Evolutionary conservation across 2,797 vertebrate genomes (phyloP), one percentile per base, ranked within the genome.

Genomic region (Paratrypauchen microcephalus): DNA sequence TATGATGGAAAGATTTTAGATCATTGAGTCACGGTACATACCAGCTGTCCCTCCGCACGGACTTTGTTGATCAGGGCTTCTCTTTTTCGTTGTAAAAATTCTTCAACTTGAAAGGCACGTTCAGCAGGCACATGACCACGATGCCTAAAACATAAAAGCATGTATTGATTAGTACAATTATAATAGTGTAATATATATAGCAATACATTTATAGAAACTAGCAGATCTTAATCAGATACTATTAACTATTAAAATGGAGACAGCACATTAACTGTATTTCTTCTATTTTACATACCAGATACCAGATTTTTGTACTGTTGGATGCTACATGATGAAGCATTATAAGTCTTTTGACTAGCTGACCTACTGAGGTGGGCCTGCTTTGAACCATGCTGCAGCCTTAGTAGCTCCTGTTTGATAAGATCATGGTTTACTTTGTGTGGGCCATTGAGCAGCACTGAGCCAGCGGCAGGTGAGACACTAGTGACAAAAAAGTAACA

Each of bases 51-150:
- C 86, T 98, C 96, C 0, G 96, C 98, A 55, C 97, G 95, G 23
- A 96, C 96, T 93, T 99, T 99, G 88, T 99, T 99, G 85, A 96
- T 92, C 94, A 96, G 92, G 47, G 98, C 98, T 92, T 99, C 97
- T 76, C 75, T 93, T 82, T 97, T 98, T 15, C 98, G 89, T 83
- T 99, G 96, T 68, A 96, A 94, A 78, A 99, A 99, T 86, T 99
- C 97, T 85, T 98, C 95, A 9, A 99, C 97, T 88, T 98, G 98
- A 78, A 92, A 93, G 79, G 93, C 91, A 79, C 93, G 93, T 62
- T 94, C 97, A 66, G 83, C 87, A 65, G 82, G 83, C 69, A 92
- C 82, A 65, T 94, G 95, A 63, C 92, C 93, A 52, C 91, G 93
- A 45, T 95, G 94, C 90, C 98, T 99, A 76, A 61, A 80, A 67